Evolutionary conservation across 2,888 invertebrate species (phyloP), one percentile per base, ranked within the genome.

Genomic region (Sceliomorpha sp.): DNA sequence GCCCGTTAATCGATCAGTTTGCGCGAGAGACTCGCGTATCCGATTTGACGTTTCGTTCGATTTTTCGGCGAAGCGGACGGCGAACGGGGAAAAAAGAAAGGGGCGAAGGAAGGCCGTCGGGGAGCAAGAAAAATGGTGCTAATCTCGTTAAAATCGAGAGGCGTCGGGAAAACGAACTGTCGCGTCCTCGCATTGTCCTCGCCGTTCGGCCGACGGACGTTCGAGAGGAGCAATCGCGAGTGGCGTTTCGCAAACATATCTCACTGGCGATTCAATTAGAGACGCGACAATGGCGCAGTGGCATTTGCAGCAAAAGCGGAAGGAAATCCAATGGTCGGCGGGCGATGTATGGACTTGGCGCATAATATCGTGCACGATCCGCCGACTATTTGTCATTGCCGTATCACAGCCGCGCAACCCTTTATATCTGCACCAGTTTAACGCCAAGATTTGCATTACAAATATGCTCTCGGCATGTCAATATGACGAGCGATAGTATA

Each of bases 371-470:
- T 34, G 10, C 73, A 73, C 73, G 31, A 42, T 73, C 68, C 74
- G 47, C n/a, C n/a, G 74, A 77, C 79, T 79, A 79, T 80, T 80
- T 80, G 80, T 80, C 79, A 78, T 79, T 72, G 72, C 69, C 67
- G 73, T 76, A 80, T 81, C 80, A 70, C 62, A 36, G 24, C 34
- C n/a, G 36, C 32, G 5, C 63, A 47, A 71, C 70, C 74, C 75
- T 79, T 76, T 79, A 73, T 74, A 75, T 75, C 77, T 72, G 55
- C 72, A 62, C 70, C 73, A 53, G 60, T 44, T 42, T 42, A 29
- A 50, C 50, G 77, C 72, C 78, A 80, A 81, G 79, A 85, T 85
- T 85, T 84, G 84, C 84, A 84, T 84, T 82, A 82, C 84, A 83
- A 84, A 84, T 84, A 79, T 76, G 74, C 73, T 71, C 77, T 63